These are phyloP conservation scores for Rousettus leschenaultii DNA, from an alignment of 2,113 vertebrate species.

Conservation along the genomic window DNA sequence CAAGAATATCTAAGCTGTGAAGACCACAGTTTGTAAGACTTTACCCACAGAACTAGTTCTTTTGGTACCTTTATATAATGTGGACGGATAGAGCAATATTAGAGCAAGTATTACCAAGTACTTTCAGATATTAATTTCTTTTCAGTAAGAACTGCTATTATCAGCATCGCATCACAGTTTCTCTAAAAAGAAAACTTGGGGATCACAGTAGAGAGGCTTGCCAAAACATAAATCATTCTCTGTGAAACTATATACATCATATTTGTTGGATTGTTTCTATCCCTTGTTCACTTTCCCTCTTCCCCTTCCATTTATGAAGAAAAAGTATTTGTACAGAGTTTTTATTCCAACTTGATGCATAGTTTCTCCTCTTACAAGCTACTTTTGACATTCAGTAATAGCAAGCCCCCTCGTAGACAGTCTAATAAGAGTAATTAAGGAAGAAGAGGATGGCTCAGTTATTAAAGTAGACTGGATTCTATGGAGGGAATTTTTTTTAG, in stretches of 20 bases:
- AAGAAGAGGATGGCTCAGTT: background rate
- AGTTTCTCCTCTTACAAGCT: background rate
- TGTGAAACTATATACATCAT: background rate
- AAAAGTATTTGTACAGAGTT: background rate
- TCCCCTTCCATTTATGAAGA: background rate
- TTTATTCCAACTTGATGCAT: background rate
- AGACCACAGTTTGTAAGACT: conserved; percentile 24
- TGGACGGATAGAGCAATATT: background rate
- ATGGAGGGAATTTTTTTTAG: background rate
- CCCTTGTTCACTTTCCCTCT: background rate
- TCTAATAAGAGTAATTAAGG: background rate
- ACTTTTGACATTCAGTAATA: background rate
- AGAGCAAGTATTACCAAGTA: background rate
- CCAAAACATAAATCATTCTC: background rate
- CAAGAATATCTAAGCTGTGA: conserved; percentile 58
- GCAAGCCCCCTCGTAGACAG: background rate
- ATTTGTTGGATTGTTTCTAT: background rate
- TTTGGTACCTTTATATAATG: conserved; percentile 30
- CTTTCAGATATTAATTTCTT: background rate
- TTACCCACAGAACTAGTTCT: conserved; percentile 19
- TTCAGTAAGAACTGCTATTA: background rate
- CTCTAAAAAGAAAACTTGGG: background rate
- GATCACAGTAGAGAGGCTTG: background rate
- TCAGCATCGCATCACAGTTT: background rate
- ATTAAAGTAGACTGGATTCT: background rate